These are phyloP conservation scores for Eugnorisma glareosa DNA, from an alignment of 2,888 invertebrate genomes.

Conservation along the genomic window DNA sequence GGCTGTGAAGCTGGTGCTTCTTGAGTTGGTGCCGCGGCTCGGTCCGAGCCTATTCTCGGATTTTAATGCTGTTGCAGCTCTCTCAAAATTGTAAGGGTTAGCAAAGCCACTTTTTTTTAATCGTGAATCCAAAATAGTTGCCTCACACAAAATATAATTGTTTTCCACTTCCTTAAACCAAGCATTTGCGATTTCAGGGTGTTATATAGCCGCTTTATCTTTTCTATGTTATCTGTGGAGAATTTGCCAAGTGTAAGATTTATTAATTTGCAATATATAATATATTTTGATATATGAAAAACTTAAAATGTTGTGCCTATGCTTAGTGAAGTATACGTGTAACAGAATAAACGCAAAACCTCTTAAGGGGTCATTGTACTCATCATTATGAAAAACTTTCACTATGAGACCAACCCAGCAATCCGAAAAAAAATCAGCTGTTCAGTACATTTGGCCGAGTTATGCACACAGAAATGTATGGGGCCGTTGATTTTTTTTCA, in stretches of 20 bases:
- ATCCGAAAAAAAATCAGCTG: no score
- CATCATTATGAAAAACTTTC: no score
- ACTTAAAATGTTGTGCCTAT: no score
- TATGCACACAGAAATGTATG: no score
- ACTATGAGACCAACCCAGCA: no score
- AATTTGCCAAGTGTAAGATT: slow-evolving; percentile 21
- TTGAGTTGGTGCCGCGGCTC: slow-evolving; percentile 19
- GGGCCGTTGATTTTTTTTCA: no score
- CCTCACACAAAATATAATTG: slow-evolving; percentile 38
- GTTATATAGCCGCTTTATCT: slow-evolving; percentile 18
- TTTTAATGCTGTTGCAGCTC: slow-evolving; percentile 44
- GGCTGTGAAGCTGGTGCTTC: slow-evolving; percentile 16
- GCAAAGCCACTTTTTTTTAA: slow-evolving; percentile 18
- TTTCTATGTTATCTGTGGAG: slow-evolving; percentile 3
- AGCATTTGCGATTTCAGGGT: slow-evolving; percentile 23
- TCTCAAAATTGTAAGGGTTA: slow-evolving; percentile 33
- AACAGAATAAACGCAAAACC: no score
- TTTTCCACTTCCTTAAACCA: slow-evolving; percentile 43
- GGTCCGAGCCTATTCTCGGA: slow-evolving; percentile 36
- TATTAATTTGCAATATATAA: slow-evolving; percentile 51
- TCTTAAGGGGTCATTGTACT: no score
- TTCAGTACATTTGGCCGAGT: no score
- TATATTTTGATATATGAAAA: slow-evolving; percentile 59
- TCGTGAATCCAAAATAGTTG: slow-evolving; percentile 27
- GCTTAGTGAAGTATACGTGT: no score